phyloP scores from a whole-genome alignment of 2,888 invertebrate genomes.

The Liodrosophila aerea region DNA sequence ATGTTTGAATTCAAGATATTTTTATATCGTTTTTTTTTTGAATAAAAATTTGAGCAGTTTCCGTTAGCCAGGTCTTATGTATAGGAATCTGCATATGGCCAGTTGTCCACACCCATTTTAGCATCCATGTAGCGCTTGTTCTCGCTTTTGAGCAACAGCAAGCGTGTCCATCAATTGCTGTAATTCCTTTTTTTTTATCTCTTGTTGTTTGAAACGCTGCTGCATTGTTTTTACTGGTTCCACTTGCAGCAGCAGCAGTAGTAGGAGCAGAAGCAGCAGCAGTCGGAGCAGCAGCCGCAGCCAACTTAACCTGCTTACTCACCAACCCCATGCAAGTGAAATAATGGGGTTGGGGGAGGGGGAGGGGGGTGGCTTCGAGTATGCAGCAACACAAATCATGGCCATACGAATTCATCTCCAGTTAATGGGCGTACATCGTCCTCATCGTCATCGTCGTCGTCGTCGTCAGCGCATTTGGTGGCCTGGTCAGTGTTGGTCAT shows the following conservation, averaged over 20 bases:
- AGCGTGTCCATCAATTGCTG: constrained; percentile 63
- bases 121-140: constrained; percentile 56
- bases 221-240: constrained; percentile 74
- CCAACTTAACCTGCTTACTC: background rate
- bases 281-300: background rate
- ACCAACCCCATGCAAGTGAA: constrained; percentile 22
- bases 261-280: no score
- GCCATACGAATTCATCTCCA: constrained; percentile 72
- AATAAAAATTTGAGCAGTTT: no score
- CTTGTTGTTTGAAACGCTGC: constrained; percentile 42
- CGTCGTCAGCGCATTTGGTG: constrained; percentile 59
- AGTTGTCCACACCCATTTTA: constrained; percentile 43
- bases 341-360: background rate
- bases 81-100: background rate
- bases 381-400: constrained; percentile 74
- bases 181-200: constrained; percentile 38
- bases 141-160: constrained; percentile 47
- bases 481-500: constrained; percentile 75
- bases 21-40: no score
- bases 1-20: no score
- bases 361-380: no score
- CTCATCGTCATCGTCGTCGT: no score
- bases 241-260: constrained; percentile 27
- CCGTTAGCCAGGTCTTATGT: no score
- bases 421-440: constrained; percentile 75